Percentiles rank a stretch among this genome's conserved stretches.
Evolutionary conservation across 2,113 vertebrate species (phyloP).

Genomic region (Centropristis striata): DNA sequence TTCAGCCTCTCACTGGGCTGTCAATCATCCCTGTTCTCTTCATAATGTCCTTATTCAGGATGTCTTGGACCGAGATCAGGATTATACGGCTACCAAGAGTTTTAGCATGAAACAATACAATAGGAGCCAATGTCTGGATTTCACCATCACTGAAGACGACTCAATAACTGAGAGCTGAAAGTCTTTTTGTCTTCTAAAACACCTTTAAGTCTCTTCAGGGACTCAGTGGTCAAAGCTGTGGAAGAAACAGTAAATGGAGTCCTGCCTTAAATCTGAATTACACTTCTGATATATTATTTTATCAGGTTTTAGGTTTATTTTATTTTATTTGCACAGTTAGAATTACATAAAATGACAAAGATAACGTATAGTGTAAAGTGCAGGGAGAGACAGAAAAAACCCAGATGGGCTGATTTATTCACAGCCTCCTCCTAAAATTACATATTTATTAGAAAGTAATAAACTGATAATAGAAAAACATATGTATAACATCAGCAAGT

Average conservation of each 20-base stretch:
- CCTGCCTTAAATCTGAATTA: constrained; percentile 14
- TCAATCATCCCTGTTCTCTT: constrained; percentile 63
- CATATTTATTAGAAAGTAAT: no score
- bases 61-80: constrained; percentile 47
- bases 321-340: no score
- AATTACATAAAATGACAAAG: no score
- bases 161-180: constrained; percentile 26
- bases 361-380: no score
- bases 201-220: constrained; percentile 19
- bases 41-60: constrained; percentile 42
- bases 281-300: not conserved
- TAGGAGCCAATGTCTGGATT: constrained; percentile 24
- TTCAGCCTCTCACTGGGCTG: constrained; percentile 53
- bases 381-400: no score
- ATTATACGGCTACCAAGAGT: constrained; percentile 30
- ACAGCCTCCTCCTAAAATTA: no score
- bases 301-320: constrained; percentile 16
- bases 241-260: constrained; percentile 23
- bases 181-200: constrained; percentile 17
- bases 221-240: constrained; percentile 19
- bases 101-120: constrained; percentile 31
- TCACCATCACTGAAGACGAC: constrained; percentile 17
- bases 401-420: no score
- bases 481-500: no score
- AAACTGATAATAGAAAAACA: no score